Conservation (phyloP, 2,797 vertebrate genomes). For the Microchirus variegatus region DNA sequence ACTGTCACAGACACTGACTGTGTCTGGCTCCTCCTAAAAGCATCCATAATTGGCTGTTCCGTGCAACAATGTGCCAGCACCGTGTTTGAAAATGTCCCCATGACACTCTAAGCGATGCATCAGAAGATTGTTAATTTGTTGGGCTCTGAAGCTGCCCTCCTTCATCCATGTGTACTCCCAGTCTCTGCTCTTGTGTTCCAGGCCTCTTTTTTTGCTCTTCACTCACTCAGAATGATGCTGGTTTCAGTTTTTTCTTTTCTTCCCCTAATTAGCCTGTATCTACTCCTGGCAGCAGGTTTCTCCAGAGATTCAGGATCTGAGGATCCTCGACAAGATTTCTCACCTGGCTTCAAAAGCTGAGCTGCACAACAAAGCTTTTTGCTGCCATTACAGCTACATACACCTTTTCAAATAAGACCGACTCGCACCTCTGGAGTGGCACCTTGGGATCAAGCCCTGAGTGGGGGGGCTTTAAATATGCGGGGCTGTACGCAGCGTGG, state of each 20-base stretch:
- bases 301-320: constrained; percentile 62
- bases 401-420: constrained; percentile 55
- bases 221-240: constrained; percentile 46
- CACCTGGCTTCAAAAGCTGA: constrained; percentile 73
- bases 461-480: constrained; percentile 16
- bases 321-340: constrained; percentile 58
- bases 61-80: constrained; percentile 43
- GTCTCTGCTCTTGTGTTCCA: constrained; percentile 24
- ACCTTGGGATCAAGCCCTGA: constrained; percentile 37
- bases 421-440: constrained; percentile 28
- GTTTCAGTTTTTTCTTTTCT: constrained; percentile 47
- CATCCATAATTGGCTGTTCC: constrained; percentile 54
- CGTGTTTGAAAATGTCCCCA: constrained; percentile 56
- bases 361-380: constrained; percentile 61
- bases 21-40: constrained; percentile 61
- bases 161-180: constrained; percentile 46
- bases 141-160: constrained; percentile 46
- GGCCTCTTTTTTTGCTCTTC: constrained; percentile 42
- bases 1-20: constrained; percentile 27
- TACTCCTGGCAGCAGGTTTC: constrained; percentile 41
- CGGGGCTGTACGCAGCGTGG: constrained; percentile 29
- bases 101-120: constrained; percentile 74
- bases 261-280: constrained; percentile 65
- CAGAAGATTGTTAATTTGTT: constrained; percentile 73
- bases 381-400: constrained; percentile 49